Conservation (phyloP, 2,113 vertebrate species). For the Nanorana parkeri region DNA sequence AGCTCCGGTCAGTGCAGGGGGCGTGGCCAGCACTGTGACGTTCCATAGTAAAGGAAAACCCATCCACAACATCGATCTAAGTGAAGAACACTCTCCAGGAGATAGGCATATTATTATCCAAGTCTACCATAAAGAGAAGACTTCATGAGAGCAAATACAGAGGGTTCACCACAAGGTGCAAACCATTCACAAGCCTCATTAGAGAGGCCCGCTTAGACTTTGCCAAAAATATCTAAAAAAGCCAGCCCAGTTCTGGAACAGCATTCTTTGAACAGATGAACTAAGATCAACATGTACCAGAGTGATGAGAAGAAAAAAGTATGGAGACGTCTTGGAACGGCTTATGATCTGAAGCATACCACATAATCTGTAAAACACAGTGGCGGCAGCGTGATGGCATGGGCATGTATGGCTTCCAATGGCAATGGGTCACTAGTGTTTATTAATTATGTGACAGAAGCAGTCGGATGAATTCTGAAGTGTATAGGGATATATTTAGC, state of each 20-base stretch:
- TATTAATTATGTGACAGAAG: too few relatives aligned
- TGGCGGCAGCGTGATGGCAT: too few relatives aligned
- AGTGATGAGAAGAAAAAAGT: too few relatives aligned
- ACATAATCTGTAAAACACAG: conserved; percentile 1
- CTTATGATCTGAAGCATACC: conserved; percentile 7
- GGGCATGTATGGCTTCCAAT: too few relatives aligned
- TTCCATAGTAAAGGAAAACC: neutral
- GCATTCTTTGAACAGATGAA: neutral
- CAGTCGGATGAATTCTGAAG: too few relatives aligned
- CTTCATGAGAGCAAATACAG: too few relatives aligned
- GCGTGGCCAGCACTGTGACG: neutral
- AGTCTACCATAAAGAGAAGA: too few relatives aligned
- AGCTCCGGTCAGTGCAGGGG: too few relatives aligned
- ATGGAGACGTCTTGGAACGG: neutral
- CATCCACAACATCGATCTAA: neutral
- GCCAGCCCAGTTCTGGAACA: conserved; percentile 1
- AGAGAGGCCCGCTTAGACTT: neutral
- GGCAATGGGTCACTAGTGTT: too few relatives aligned
- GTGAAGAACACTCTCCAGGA: neutral
- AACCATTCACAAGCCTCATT: neutral
- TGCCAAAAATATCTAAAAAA: neutral
- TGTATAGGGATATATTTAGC: too few relatives aligned
- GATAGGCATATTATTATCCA: too few relatives aligned
- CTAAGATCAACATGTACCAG: neutral
- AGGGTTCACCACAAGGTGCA: too few relatives aligned